These are phyloP conservation scores for Nautilus pompilius DNA, from an alignment of 1,140 invertebrate species.

Conservation along the genomic window DNA sequence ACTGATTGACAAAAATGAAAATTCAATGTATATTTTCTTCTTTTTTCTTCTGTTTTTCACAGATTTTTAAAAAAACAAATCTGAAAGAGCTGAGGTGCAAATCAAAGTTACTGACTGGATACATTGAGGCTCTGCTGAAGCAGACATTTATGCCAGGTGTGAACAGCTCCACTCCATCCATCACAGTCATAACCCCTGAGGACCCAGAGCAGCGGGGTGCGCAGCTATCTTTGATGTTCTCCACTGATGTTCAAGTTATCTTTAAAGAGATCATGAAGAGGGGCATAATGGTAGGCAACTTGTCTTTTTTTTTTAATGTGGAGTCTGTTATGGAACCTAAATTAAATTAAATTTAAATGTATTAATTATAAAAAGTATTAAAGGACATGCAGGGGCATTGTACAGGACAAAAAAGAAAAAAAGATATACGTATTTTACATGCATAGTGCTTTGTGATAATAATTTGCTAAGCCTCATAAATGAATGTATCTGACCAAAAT, in stretches of 20 bases:
- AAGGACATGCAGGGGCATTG: too few species aligned
- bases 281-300: slow-evolving; percentile 61
- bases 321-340: too few species aligned
- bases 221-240: slow-evolving; percentile 59
- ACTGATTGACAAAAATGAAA: too few species aligned
- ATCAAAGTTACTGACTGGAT: slow-evolving; percentile 62
- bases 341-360: too few species aligned
- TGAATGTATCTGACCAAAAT: too few species aligned
- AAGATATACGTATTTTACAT: too few species aligned
- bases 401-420: too few species aligned
- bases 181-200: slow-evolving; percentile 60
- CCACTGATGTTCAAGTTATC: slow-evolving; percentile 51
- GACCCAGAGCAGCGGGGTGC: slow-evolving; percentile 60
- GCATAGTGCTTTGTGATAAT: too few species aligned
- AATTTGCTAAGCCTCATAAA: too few species aligned
- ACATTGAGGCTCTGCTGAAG: slow-evolving; percentile 58
- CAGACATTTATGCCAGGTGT: slow-evolving; percentile 14
- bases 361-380: too few species aligned
- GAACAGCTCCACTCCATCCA: slow-evolving; percentile 5
- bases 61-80: slow-evolving; percentile 60
- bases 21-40: too few species aligned
- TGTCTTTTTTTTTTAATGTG: too few species aligned
- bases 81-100: slow-evolving; percentile 57
- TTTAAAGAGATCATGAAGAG: slow-evolving; percentile 57
- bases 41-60: slow-evolving; percentile 10